Percentiles rank a stretch among this genome's conserved stretches.
Conservation (phyloP, 2,888 invertebrate genomes). For the Melieria crassipennis region DNA sequence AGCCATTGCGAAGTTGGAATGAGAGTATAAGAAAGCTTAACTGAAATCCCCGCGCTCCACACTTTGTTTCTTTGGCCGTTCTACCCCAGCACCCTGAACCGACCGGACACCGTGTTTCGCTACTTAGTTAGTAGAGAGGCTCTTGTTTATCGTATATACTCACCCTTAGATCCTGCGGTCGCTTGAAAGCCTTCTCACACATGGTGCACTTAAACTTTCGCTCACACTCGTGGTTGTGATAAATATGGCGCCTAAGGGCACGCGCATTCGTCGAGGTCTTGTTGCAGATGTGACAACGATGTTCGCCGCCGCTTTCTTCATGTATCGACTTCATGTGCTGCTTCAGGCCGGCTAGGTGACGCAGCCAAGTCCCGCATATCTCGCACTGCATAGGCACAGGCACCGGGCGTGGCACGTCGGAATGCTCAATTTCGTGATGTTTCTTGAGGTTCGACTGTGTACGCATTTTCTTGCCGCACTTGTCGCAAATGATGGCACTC, state of each 20-base stretch:
- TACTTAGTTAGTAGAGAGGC: no score
- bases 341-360: constrained; percentile 57
- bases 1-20: no score
- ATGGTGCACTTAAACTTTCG: constrained; percentile 61
- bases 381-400: constrained; percentile 61
- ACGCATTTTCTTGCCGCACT: constrained; percentile 58
- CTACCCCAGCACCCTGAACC: no score
- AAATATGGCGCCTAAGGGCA: constrained; percentile 60
- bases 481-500: constrained; percentile 58
- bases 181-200: constrained; percentile 63
- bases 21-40: no score
- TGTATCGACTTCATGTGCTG: constrained; percentile 62
- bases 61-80: no score
- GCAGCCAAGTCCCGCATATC: constrained; percentile 61
- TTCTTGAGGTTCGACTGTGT: constrained; percentile 56
- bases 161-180: constrained; percentile 59
- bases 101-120: no score
- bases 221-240: constrained; percentile 60
- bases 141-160: constrained; percentile 6
- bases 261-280: constrained; percentile 59
- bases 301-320: constrained; percentile 55
- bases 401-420: constrained; percentile 55
- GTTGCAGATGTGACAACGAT: constrained; percentile 60
- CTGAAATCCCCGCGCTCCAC: no score
- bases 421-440: constrained; percentile 60